Evolutionary conservation across 2,797 vertebrate genomes (phyloP).

Genomic region (Pelobates cultripes): DNA sequence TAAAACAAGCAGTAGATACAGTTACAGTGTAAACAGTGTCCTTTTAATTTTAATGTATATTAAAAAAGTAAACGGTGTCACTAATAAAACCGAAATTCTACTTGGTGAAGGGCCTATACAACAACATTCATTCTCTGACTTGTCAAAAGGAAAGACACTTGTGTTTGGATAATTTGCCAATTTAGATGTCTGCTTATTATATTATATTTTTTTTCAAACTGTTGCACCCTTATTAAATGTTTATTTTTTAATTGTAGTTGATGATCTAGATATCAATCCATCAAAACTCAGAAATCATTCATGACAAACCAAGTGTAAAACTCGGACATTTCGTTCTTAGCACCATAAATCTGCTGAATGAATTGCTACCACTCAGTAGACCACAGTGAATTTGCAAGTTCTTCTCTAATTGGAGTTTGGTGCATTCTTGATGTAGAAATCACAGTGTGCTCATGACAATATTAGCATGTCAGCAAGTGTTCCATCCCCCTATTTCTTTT

Average conservation of each 20-base stretch:
- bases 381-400: neutral
- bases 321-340: neutral
- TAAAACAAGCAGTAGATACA: too few species aligned
- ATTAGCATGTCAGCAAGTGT: too few species aligned
- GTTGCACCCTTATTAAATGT: neutral
- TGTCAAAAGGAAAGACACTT: neutral
- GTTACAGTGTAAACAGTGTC: too few species aligned
- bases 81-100: too few species aligned
- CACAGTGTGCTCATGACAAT: too few species aligned
- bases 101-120: too few species aligned
- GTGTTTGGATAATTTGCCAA: neutral
- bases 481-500: too few species aligned
- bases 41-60: too few species aligned
- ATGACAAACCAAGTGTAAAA: neutral
- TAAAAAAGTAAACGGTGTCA: too few species aligned
- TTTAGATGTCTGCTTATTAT: neutral
- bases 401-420: neutral
- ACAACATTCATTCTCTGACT: neutral
- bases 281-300: neutral
- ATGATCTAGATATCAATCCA: neutral
- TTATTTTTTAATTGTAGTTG: neutral
- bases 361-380: neutral
- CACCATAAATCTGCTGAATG: neutral
- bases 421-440: too few species aligned
- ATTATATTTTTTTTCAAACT: neutral